Conservation (phyloP, 2,888 invertebrate species). For the Thalpophila matura region DNA sequence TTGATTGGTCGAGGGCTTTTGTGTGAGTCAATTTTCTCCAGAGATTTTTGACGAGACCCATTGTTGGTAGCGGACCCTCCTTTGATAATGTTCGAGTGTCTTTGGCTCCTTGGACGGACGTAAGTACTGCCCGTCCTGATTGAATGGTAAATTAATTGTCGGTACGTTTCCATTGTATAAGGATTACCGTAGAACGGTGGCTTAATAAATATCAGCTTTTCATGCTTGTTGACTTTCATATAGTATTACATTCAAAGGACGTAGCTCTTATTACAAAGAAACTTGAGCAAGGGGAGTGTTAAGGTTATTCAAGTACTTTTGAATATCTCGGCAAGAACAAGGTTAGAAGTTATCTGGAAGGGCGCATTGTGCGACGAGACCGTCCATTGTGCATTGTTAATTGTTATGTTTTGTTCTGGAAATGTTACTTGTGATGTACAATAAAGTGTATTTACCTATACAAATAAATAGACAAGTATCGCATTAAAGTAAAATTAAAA, state of each 20-base stretch:
- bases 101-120: not conserved
- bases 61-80: conserved; percentile 50
- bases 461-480: no score
- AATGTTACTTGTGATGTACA: no score
- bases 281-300: not conserved
- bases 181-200: conserved; percentile 5
- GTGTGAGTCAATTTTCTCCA: conserved; percentile 78
- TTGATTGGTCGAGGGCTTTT: conserved; percentile 75
- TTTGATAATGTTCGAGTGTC: conserved; percentile 30
- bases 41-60: conserved; percentile 67
- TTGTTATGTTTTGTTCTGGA: no score
- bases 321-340: not conserved
- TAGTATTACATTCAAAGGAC: no score
- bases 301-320: not conserved
- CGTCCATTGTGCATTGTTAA: no score
- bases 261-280: not conserved
- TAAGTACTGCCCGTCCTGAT: conserved; percentile 43
- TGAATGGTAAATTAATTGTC: conserved; percentile 54
- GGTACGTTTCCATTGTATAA: conserved; percentile 63
- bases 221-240: no score
- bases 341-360: not conserved
- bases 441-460: no score
- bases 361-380: no score
- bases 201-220: no score
- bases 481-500: no score